Evolutionary conservation across 2,888 invertebrate species (phyloP), one percentile per base, ranked within the genome.

Genomic region (Euspilapteryx auroguttella): DNA sequence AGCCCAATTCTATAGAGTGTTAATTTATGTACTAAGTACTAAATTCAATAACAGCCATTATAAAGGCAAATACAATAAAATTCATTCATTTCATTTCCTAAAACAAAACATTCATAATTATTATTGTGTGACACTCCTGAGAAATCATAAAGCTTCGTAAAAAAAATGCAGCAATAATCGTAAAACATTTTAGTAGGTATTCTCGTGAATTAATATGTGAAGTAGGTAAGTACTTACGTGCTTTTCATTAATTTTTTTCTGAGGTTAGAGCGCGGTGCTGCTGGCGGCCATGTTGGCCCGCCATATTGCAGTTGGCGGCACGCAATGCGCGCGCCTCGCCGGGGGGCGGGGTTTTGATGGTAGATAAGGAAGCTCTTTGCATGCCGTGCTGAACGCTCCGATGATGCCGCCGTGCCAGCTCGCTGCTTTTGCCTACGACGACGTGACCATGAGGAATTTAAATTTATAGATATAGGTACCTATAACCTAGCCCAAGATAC

Each of bases 121-220:
- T 59, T 20, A 13, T 29, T 50, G 61, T 48, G 46, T 58, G 68
- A 68, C 71, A 69, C 73, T 66, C 73, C 55, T 42, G 73, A 75
- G 73, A 68, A 75, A 75, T 73, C 69, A 69, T 56, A 66, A 64
- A n/a, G n/a, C n/a, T n/a, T n/a, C n/a, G n/a, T n/a, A n/a, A n/a
- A n/a, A n/a, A n/a, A n/a, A n/a, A n/a, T n/a, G n/a, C n/a, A n/a
- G n/a, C n/a, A n/a, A n/a, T n/a, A n/a, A n/a, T n/a, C n/a, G n/a
- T n/a, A n/a, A n/a, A n/a, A n/a, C n/a, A n/a, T n/a, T n/a, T n/a
- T n/a, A n/a, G n/a, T n/a, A 59, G 65, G 64, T 71, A 71, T 71
- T 66, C 66, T 64, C 62, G 69, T 62, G 73, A 66, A 73, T 71
- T 73, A 71, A 75, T 75, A n/a, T n/a, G n/a, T n/a, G n/a, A n/a